Conservation (phyloP, 2,797 vertebrate genomes). For the Microtus agrestis region DNA sequence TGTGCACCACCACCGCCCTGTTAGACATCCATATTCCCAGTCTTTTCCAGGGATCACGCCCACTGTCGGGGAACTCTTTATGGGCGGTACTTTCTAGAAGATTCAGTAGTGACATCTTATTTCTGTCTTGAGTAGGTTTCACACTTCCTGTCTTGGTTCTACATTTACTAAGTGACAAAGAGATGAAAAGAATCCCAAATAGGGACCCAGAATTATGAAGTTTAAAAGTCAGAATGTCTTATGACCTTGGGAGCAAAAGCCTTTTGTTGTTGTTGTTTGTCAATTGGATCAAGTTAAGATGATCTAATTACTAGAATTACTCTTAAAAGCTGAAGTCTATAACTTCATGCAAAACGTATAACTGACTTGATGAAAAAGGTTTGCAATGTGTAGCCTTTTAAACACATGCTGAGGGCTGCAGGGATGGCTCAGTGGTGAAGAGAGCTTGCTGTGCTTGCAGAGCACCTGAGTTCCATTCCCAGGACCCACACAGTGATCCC, state of each 20-base stretch:
- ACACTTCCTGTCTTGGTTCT: not conserved
- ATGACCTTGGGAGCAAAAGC: slow-evolving; percentile 9
- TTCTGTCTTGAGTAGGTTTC: not conserved
- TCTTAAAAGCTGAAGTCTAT: not conserved
- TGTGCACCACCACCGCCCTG: not conserved
- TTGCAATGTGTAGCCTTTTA: not conserved
- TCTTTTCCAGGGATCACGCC: not conserved
- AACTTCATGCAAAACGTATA: slow-evolving; percentile 21
- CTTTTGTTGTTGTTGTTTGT: not conserved
- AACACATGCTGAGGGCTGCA: too few species aligned
- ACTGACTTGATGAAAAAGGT: slow-evolving; percentile 10
- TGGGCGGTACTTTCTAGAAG: slow-evolving; percentile 20
- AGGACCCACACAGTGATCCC: not conserved
- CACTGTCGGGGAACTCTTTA: not conserved
- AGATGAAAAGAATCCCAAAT: not conserved
- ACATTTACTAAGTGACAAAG: not conserved
- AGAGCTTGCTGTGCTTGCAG: not conserved
- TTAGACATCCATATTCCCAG: not conserved
- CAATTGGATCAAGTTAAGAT: not conserved
- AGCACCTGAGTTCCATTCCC: not conserved
- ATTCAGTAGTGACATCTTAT: not conserved
- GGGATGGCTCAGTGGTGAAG: not conserved
- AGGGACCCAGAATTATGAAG: not conserved
- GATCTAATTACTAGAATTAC: not conserved
- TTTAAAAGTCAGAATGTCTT: not conserved